Percentiles rank a stretch among this genome's conserved stretches.
Evolutionary conservation across 2,888 invertebrate species (phyloP).

Genomic region (Drosophila subsilvestris): DNA sequence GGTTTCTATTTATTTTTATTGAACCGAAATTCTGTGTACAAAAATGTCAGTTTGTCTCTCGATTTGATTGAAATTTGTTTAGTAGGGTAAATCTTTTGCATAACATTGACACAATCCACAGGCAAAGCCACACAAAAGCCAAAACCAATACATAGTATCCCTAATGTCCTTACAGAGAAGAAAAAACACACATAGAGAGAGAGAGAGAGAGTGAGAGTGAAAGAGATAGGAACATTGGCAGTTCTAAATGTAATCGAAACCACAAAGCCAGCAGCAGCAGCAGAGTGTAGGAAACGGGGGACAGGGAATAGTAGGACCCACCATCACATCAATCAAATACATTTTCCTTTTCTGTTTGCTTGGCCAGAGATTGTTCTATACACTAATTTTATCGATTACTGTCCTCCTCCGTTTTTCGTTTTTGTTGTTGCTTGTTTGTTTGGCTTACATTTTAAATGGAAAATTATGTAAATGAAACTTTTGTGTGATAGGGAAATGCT

Average conservation of each 20-base stretch:
- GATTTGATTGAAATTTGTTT: conserved; percentile 41
- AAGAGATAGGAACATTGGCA: background rate
- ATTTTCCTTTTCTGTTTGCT: conserved; percentile 54
- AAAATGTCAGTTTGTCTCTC: conserved; percentile 36
- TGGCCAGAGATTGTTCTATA: conserved; percentile 45
- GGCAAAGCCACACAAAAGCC: conserved; percentile 41
- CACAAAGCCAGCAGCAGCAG: conserved; percentile 48
- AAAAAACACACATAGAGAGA: background rate
- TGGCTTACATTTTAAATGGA: conserved; percentile 61
- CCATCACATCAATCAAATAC: conserved; percentile 67
- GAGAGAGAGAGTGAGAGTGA: background rate
- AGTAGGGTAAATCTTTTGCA: conserved; percentile 41
- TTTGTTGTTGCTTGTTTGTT: conserved; percentile 23
- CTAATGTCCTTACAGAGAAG: conserved; percentile 46
- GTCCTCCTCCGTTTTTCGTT: conserved; percentile 19
- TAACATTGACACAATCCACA: conserved; percentile 42
- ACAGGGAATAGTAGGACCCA: background rate
- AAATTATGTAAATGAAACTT: conserved; percentile 68
- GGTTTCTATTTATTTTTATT: conserved; percentile 24
- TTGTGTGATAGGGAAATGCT: conserved; percentile 41
- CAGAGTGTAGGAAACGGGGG: conserved; percentile 18
- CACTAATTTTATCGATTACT: conserved; percentile 64
- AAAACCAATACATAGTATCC: conserved; percentile 37
- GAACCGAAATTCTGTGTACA: conserved; percentile 28
- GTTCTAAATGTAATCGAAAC: conserved; percentile 53